A percentile compares a stretch with the other conserved stretches of the same genome.
phyloP scores from a whole-genome alignment of 2,113 vertebrate genomes.

The Limanda limanda region DNA sequence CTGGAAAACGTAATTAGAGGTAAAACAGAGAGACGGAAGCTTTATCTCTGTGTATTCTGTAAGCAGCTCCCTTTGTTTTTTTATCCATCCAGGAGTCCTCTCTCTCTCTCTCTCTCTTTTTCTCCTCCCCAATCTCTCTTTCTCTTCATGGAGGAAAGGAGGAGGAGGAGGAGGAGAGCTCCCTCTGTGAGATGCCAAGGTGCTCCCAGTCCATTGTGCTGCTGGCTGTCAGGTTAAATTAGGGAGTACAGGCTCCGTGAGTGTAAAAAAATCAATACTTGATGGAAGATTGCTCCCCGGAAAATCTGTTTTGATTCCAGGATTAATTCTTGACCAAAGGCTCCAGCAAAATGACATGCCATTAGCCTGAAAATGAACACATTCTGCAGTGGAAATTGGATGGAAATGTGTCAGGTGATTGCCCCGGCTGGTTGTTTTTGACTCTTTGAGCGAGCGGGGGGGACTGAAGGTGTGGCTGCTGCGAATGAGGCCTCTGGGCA shows the following conservation, averaged over 20 bases:
- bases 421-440: slow-evolving; percentile 91
- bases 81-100: slow-evolving; percentile 72
- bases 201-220: slow-evolving; percentile 99
- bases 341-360: slow-evolving; percentile 99
- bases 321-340: slow-evolving; percentile 99
- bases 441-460: slow-evolving; percentile 85
- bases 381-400: slow-evolving; percentile 99
- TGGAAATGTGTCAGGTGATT: slow-evolving; percentile 99
- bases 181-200: slow-evolving; percentile 95
- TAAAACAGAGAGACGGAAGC: slow-evolving; percentile 82
- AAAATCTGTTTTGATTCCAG: slow-evolving; percentile 99
- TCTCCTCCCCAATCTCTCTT: slow-evolving; percentile 65
- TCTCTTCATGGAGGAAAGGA: slow-evolving; percentile 80
- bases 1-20: slow-evolving; percentile 88
- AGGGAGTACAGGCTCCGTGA: slow-evolving; percentile 99
- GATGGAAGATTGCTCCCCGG: slow-evolving; percentile 99
- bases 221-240: slow-evolving; percentile 99
- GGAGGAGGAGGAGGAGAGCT: slow-evolving; percentile 83
- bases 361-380: slow-evolving; percentile 99
- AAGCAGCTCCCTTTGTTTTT: slow-evolving; percentile 81
- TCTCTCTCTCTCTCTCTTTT: slow-evolving; percentile 39
- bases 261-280: slow-evolving; percentile 99
- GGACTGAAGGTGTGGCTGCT: slow-evolving; percentile 88
- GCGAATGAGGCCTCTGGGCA: slow-evolving; percentile 85
- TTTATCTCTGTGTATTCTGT: slow-evolving; percentile 76